phyloP scores from a whole-genome alignment of 2,888 invertebrate genomes.

The Netelia fuscicornis region DNA sequence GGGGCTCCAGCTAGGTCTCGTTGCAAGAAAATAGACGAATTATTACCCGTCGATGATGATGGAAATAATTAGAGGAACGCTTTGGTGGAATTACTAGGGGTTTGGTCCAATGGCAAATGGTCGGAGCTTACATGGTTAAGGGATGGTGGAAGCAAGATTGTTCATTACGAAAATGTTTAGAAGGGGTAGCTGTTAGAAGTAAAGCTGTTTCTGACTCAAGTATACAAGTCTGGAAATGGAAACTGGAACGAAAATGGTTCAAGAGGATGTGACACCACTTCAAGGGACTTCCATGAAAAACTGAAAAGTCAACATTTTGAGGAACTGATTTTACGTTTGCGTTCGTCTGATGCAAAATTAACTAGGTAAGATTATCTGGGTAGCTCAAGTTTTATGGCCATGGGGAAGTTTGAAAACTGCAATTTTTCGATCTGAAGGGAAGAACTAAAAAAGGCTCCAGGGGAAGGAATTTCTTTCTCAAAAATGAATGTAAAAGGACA shows the following conservation, averaged over 20 bases:
- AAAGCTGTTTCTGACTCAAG: too few species aligned
- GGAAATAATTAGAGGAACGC: not conserved
- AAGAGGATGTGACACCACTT: not conserved
- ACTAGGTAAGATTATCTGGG: too few species aligned
- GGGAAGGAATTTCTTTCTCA: too few species aligned
- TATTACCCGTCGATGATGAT: conserved; percentile 17
- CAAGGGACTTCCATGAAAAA: not conserved
- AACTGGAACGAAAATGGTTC: not conserved
- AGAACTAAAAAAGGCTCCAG: too few species aligned
- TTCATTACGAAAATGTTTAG: not conserved
- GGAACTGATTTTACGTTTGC: too few species aligned
- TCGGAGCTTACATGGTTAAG: too few species aligned
- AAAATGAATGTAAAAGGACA: too few species aligned
- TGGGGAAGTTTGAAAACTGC: too few species aligned
- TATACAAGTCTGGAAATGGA: not conserved
- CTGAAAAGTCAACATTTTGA: too few species aligned
- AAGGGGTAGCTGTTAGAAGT: not conserved
- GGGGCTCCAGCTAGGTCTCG: not conserved
- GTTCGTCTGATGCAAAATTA: too few species aligned
- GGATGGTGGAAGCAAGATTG: not conserved
- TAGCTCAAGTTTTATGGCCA: too few species aligned
- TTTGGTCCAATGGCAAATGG: not conserved
- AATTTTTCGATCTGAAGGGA: too few species aligned
- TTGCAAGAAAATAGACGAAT: conserved; percentile 1
- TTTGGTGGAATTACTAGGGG: not conserved